Percentiles rank a stretch among this genome's conserved stretches.
Evolutionary conservation across 1,140 invertebrate genomes (phyloP).

Genomic region (Samia ricini): DNA sequence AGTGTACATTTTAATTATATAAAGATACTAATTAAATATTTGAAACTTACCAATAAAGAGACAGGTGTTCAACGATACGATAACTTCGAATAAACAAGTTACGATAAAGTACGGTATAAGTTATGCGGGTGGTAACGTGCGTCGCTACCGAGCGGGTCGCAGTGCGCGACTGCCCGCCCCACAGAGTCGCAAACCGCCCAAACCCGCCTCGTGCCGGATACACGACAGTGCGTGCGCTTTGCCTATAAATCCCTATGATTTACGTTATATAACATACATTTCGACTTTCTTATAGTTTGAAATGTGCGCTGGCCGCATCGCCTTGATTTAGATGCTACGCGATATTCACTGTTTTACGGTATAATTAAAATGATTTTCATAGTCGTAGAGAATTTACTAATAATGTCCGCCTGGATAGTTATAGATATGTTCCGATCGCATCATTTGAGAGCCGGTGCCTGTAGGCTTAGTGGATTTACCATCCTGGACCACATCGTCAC

Average conservation of each 20-base stretch:
- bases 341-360: not conserved
- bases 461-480: too few relatives aligned
- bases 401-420: too few relatives aligned
- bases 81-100: not conserved
- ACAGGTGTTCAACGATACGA: not conserved
- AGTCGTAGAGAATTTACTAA: too few relatives aligned
- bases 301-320: not conserved
- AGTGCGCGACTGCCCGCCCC: conserved; percentile 22
- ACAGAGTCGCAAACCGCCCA: not conserved
- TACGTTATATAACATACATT: conserved; percentile 6
- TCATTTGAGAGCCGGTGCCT: too few relatives aligned
- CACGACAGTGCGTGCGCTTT: conserved; percentile 5
- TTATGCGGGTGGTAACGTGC: conserved; percentile 2
- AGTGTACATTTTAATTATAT: too few relatives aligned
- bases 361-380: not conserved
- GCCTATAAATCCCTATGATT: conserved; percentile 6
- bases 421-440: too few relatives aligned
- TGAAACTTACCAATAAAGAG: not conserved
- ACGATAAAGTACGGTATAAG: not conserved
- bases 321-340: not conserved
- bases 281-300: conserved; percentile 7
- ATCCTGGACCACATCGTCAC: too few relatives aligned
- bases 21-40: too few relatives aligned
- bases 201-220: not conserved
- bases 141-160: conserved; percentile 12